Evolutionary conservation across 64 coral and sea anemone species (phyloP).

Genomic region (Hydrozoanthus tunicans): DNA sequence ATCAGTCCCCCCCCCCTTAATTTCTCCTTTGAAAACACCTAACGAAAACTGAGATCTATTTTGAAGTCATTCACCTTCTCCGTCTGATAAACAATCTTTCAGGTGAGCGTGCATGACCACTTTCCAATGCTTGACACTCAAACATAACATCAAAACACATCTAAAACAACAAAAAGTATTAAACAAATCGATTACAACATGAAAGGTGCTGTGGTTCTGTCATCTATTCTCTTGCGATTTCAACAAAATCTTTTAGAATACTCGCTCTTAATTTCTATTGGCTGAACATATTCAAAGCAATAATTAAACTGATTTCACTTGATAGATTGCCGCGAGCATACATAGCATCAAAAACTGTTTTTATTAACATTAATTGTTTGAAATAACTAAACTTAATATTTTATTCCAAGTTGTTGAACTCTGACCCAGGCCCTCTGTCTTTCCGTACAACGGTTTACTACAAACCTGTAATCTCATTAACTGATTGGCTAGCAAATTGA

Average conservation of each 20-base stretch:
- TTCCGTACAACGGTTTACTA: neutral
- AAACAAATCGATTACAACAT: neutral
- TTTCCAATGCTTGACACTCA: conserved; percentile 19
- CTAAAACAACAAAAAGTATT: neutral
- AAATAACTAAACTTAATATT: too few species aligned
- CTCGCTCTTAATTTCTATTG: too few species aligned
- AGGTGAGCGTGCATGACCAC: neutral
- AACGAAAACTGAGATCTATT: neutral
- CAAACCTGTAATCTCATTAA: conserved; percentile 82
- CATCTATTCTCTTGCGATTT: too few species aligned
- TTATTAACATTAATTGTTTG: too few species aligned
- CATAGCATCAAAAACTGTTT: too few species aligned
- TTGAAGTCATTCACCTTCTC: neutral
- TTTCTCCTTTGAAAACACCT: neutral
- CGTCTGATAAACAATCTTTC: conserved; percentile 39
- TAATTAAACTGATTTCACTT: too few species aligned
- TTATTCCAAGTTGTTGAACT: too few species aligned
- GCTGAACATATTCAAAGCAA: too few species aligned
- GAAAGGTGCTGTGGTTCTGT: neutral
- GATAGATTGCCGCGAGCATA: too few species aligned
- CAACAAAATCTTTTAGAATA: too few species aligned
- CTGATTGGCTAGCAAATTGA: conserved; percentile 90
- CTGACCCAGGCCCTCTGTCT: too few species aligned
- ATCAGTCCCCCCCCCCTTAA: neutral
- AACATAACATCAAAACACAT: conserved; percentile 56